Evolutionary conservation across 2,113 vertebrate species (phyloP).

Genomic region (Cephalopholis sonnerati): DNA sequence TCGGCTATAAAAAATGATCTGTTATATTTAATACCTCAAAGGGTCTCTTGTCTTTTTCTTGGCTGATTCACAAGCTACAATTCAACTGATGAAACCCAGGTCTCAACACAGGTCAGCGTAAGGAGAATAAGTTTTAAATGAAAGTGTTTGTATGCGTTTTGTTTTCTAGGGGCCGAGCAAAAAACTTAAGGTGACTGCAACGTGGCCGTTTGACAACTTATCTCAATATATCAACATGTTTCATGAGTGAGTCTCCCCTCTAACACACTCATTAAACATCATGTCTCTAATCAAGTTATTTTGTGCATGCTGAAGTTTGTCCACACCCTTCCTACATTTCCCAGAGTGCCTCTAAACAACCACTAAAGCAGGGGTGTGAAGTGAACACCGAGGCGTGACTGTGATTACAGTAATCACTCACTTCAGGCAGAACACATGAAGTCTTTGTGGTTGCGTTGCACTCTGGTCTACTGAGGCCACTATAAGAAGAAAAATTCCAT

Average conservation of each 20-base stretch:
- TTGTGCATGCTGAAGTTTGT: not conserved
- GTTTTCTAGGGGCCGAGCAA: not conserved
- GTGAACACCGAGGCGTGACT: not conserved
- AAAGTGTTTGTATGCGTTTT: not conserved
- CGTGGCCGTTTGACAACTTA: not conserved
- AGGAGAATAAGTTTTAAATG: not conserved
- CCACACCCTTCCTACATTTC: not conserved
- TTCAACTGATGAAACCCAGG: not conserved
- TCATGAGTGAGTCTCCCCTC: too few species aligned
- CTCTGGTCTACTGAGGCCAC: constrained; percentile 38
- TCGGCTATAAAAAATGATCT: not conserved
- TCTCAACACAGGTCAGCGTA: not conserved
- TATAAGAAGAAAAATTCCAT: not conserved
- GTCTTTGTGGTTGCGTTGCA: constrained; percentile 11
- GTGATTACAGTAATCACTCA: not conserved
- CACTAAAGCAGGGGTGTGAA: not conserved
- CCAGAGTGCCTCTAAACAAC: not conserved
- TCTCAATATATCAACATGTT: not conserved
- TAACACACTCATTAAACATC: not conserved
- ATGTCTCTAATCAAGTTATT: constrained; percentile 1
- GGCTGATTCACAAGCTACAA: not conserved
- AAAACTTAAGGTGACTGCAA: not conserved
- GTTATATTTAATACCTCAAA: not conserved
- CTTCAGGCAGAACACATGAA: not conserved
- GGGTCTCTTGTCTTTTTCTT: not conserved